These are phyloP conservation scores for Hippasteria phrygiana DNA, from an alignment of 53 echinoderm and acorn worm genomes.

Conservation along the genomic window DNA sequence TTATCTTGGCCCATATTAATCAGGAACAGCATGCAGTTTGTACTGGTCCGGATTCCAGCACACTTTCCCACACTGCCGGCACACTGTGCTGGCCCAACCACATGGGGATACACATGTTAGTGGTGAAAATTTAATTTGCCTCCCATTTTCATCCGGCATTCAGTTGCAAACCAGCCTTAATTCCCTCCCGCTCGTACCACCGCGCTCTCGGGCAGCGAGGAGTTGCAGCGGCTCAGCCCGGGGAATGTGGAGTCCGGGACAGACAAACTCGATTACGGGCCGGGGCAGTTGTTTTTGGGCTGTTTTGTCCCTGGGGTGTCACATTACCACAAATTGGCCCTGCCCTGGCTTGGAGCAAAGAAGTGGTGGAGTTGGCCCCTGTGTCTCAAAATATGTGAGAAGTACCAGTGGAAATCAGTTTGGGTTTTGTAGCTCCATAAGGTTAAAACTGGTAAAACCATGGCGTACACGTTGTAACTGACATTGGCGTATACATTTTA, in stretches of 20 bases:
- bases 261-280: constrained; percentile 55
- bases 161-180: constrained; percentile 61
- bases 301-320: constrained; percentile 24
- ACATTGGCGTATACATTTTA: no score
- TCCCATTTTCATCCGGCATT: constrained; percentile 49
- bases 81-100: constrained; percentile 19
- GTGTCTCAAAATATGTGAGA: no score
- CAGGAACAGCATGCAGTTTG: constrained; percentile 15
- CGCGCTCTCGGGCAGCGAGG: neutral
- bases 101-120: constrained; percentile 68
- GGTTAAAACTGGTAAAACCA: no score
- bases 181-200: constrained; percentile 5
- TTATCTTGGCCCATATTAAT: neutral
- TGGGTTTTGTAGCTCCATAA: no score
- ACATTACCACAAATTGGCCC: constrained; percentile 45
- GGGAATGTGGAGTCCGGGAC: neutral
- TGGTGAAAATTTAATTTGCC: constrained; percentile 56
- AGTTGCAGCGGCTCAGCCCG: neutral
- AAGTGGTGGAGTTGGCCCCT: no score
- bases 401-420: no score
- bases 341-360: constrained; percentile 17
- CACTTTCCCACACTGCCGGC: constrained; percentile 59
- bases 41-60: constrained; percentile 23
- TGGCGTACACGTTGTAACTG: no score
- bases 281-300: constrained; percentile 53